Evolutionary conservation across 2,113 vertebrate genomes (phyloP), one percentile per base, ranked within the genome.

Genomic region (Bos javanicus): DNA sequence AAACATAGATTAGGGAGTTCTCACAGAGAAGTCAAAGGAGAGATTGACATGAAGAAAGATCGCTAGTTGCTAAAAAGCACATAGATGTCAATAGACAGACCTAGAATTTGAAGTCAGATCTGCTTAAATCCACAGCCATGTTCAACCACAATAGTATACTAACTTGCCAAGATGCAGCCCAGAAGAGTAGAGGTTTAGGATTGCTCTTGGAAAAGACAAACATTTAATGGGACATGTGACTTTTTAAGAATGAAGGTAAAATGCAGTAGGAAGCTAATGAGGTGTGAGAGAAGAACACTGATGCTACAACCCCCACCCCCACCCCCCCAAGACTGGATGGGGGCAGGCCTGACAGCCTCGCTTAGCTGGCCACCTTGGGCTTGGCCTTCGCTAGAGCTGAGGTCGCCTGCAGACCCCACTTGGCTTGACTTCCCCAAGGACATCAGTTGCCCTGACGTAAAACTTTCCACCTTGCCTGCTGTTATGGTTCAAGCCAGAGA

Each of bases 391-490:
- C 30, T n/a, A 33, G 30, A 50, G 6, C 71, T 39, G 78, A 93
- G 64, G 12, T 83, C 21, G 71, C 17, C 67, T 2, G 0, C 39
- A 94, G 95, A 94, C 3, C 28, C 86, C 54, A 57, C 59, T 26
- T 64, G 81, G 80, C 96, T 95, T 97, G 87, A 48, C 83, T 93
- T 93, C 67, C 74, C n/a, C 13, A 15, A 82, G 59, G 94, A 14
- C 39, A n/a, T 33, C 50, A 50, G 71, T 52, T 93, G 74, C 23
- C 52, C 93, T 94, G 95, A 76, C 4, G 3, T 39, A 76, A 76
- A 43, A 76, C 94, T 97, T 95, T 97, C 95, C 56, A 86, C 52
- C 57, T 46, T 97, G 91, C 59, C 71, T n/a, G 43, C 71, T 62
- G 86, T 50, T 81, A 12, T 11, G 13, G 71, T 85, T 96, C 16